phyloP scores from a whole-genome alignment of 2,888 invertebrate genomes.

The Himalopsyche tibetana region DNA sequence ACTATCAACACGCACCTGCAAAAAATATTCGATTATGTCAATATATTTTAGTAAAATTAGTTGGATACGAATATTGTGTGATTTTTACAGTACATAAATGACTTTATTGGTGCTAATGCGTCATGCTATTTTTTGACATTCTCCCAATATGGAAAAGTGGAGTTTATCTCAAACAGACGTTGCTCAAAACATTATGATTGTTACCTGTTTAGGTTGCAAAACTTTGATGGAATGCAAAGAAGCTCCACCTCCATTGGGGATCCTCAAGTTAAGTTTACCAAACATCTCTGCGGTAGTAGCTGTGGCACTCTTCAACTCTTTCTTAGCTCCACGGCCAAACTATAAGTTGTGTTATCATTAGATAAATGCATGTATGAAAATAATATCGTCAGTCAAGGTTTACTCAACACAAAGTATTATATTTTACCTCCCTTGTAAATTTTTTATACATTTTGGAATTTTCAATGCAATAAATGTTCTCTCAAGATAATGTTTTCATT shows the following conservation, averaged over 20 bases:
- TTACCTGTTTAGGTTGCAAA: constrained; percentile 90
- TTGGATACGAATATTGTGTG: background rate
- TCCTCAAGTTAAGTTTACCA: constrained; percentile 86
- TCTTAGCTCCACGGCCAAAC: constrained; percentile 87
- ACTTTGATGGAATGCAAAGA: constrained; percentile 90
- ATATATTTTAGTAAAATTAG: background rate
- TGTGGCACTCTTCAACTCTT: constrained; percentile 90
- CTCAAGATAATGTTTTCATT: too few species aligned
- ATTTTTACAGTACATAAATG: too few species aligned
- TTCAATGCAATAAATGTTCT: too few species aligned
- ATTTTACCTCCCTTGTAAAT: too few species aligned
- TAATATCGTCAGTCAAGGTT: background rate
- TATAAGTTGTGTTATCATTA: constrained; percentile 67
- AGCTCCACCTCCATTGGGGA: constrained; percentile 88
- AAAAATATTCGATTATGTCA: constrained; percentile 49
- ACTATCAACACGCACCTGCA: constrained; percentile 89
- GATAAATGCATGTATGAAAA: background rate
- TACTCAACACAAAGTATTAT: too few species aligned
- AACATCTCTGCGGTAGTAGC: constrained; percentile 92
- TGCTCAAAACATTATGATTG: too few species aligned
- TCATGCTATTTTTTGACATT: too few species aligned
- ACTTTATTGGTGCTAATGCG: too few species aligned
- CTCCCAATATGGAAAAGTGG: too few species aligned
- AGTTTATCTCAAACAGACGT: too few species aligned
- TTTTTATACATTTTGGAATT: too few species aligned